These are phyloP conservation scores for Melieria omissa DNA, from an alignment of 2,888 invertebrate species.

Conservation along the genomic window DNA sequence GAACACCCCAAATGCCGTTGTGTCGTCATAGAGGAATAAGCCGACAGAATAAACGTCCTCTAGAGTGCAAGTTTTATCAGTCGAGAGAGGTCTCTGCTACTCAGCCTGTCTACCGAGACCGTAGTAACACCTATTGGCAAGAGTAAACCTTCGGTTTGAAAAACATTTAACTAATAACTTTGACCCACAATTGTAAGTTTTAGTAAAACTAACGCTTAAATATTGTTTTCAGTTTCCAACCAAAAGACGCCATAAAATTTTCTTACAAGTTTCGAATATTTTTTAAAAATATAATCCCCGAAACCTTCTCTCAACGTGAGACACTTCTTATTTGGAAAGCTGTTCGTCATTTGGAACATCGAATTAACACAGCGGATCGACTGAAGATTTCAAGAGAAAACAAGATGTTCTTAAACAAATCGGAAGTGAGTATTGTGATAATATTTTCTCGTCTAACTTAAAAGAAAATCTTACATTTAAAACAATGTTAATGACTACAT, in stretches of 20 bases:
- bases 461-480: too few species aligned
- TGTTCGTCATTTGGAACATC: conserved; percentile 48
- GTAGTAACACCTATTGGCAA: too few species aligned
- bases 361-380: conserved; percentile 47
- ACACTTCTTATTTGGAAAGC: conserved; percentile 50
- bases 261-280: conserved; percentile 51
- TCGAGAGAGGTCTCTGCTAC: too few species aligned
- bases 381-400: conserved; percentile 48
- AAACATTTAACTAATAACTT: conserved; percentile 6
- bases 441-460: too few species aligned
- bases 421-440: conserved; percentile 3
- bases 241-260: conserved; percentile 49
- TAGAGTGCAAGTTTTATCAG: too few species aligned
- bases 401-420: conserved; percentile 47
- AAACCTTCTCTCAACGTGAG: conserved; percentile 46
- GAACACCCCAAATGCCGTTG: too few species aligned
- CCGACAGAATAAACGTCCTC: too few species aligned
- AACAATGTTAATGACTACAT: too few species aligned
- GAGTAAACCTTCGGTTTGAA: background rate
- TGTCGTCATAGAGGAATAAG: too few species aligned
- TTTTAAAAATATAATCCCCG: conserved; percentile 46
- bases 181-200: too few species aligned
- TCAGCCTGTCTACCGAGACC: too few species aligned
- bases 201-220: too few species aligned
- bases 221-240: conserved; percentile 43